Base-by-base conservation (phyloP, 2,113 vertebrate genomes). In the Heterotis niloticus region DNA sequence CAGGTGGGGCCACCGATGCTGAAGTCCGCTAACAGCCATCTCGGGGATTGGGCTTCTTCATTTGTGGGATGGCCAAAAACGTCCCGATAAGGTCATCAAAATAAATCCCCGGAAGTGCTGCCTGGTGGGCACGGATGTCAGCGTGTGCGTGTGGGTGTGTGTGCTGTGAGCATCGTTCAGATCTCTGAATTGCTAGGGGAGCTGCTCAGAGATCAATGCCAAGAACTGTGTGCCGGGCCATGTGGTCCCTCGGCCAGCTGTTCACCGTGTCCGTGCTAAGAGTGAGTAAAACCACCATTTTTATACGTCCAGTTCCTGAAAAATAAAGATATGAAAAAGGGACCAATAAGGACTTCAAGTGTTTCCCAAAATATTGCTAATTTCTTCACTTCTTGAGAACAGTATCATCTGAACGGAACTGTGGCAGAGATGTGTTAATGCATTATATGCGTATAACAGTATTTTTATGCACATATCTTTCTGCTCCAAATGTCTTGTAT, bases 81-180 rank as follows among this genome's bases (percentile, higher is more conserved):
- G 51, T 16, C 56, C 26, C 5, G 23, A 65, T 67, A 80, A 80
- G 78, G 78, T 80, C 78, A 75, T 44, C 52, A 13, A 64, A 28
- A 64, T 23, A 26, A 67, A 66, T 51, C 62, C 78, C 34, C 16
- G 34, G 71, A 65, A 65, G 69, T 16, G 1, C n/a, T 62, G 69
- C 7, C 56, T 29, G 68, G 57, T 26, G 57, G 26, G 29, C 14
- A n/a, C 14, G 5, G 24, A 17, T 51, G 34, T 44, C 34, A 44
- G 7, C 7, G 34, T 44, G 34, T 44, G 34, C 7, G 34, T 44
- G 34, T 44, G 34, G 34, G 34, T 20, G 51, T 10, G 12, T 23
- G 62, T 28, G 34, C 23, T 18, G 54, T 29, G 54, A 29, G 20
- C 74, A 10, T 44, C 67, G 28, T 71, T 56, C 77, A 23, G 59